These are phyloP conservation scores for Metacarcinus magister DNA, from an alignment of 2,888 invertebrate species.

Conservation along the genomic window DNA sequence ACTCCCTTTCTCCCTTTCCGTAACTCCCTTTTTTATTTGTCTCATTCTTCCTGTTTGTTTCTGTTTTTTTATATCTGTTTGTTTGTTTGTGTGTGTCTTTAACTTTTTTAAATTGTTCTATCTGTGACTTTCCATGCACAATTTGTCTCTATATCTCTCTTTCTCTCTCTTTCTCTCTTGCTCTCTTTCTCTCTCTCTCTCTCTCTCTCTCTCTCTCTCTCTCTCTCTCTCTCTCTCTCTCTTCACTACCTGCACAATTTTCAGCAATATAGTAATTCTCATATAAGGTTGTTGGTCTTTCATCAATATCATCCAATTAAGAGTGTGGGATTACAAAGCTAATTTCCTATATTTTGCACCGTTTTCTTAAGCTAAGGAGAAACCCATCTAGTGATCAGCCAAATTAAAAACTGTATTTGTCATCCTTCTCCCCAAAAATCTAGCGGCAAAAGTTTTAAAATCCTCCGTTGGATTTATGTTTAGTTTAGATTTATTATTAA, in stretches of 20 bases:
- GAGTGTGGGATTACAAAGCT: not conserved
- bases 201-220: slow-evolving; percentile 38
- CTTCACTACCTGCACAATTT: not conserved
- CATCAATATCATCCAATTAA: not conserved
- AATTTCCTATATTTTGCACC: slow-evolving; percentile 13
- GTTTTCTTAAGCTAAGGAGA: not conserved
- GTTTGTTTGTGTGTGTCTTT: not conserved
- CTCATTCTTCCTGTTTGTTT: not conserved
- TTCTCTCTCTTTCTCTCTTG: not conserved
- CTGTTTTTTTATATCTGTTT: not conserved
- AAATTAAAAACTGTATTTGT: not conserved
- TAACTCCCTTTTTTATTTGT: too few species aligned
- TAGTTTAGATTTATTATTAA: not conserved
- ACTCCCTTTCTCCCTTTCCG: not conserved
- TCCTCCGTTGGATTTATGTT: not conserved
- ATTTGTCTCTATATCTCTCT: not conserved
- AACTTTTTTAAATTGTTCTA: not conserved
- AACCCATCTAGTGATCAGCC: not conserved
- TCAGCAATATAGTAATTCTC: not conserved
- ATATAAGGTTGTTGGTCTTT: not conserved
- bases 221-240: slow-evolving; percentile 28
- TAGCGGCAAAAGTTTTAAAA: not conserved
- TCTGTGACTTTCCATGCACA: not conserved
- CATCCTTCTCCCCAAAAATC: not conserved
- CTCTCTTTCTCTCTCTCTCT: slow-evolving; percentile 19